phyloP scores from a whole-genome alignment of 2,888 invertebrate species.

The Tiliacea aurago region DNA sequence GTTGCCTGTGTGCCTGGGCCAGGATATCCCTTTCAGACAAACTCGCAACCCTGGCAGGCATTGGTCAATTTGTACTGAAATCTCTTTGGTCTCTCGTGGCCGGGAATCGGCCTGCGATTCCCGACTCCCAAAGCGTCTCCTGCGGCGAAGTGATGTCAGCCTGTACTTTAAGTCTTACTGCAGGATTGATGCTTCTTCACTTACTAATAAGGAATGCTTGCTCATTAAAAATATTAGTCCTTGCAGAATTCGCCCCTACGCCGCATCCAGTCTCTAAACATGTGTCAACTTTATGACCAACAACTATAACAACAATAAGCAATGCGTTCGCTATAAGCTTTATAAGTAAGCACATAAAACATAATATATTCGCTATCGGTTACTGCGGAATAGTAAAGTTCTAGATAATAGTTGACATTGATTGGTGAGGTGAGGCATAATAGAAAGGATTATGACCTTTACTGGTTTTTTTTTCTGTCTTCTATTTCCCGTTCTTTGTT shows the following conservation, averaged over 20 bases:
- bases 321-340: constrained; percentile 8
- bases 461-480: constrained; percentile 27
- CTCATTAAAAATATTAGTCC: neutral
- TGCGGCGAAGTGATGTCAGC: neutral
- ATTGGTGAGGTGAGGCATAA: constrained; percentile 48
- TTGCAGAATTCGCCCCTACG: neutral
- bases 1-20: no score
- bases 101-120: no score
- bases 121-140: no score
- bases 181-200: neutral
- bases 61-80: no score
- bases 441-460: constrained; percentile 64
- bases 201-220: neutral
- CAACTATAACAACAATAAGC: neutral
- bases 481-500: constrained; percentile 39
- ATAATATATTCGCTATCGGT: constrained; percentile 20
- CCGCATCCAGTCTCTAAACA: constrained; percentile 10
- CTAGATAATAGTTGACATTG: constrained; percentile 52
- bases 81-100: no score
- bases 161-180: neutral
- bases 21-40: no score
- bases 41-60: no score
- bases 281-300: constrained; percentile 4
- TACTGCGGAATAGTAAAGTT: neutral
- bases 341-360: neutral